These are phyloP conservation scores for western clawed frog (Xenopus tropicalis) DNA, from an alignment of 2,113 vertebrate genomes.

Conservation along the genomic window UCB_Xtro_10.0 CM004450.2:57782501-57783000, in stretches of 20 bases:
- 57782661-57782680: no score
- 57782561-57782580: no score
- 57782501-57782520: no score
- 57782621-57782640: no score
- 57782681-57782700: no score
- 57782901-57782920: constrained; percentile 5
- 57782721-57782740: neutral
- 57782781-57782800: neutral
- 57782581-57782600: no score
- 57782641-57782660: no score
- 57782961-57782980: neutral
- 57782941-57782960: neutral
- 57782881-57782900: neutral
- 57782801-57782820: constrained; percentile 15
- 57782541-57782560: no score
- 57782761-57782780: constrained; percentile 2
- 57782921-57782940: neutral
- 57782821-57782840: constrained; percentile 13
- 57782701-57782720: neutral
- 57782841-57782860: constrained; percentile 13
- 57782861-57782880: constrained; percentile 10
- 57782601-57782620: no score
- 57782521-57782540: no score
- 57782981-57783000: neutral
- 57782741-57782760: constrained; percentile 1